These are phyloP conservation scores for Chondrilla cf. caribensis DNA, from an alignment of 37 sponge, comb jelly and placozoan species.

Conservation along the genomic window DNA sequence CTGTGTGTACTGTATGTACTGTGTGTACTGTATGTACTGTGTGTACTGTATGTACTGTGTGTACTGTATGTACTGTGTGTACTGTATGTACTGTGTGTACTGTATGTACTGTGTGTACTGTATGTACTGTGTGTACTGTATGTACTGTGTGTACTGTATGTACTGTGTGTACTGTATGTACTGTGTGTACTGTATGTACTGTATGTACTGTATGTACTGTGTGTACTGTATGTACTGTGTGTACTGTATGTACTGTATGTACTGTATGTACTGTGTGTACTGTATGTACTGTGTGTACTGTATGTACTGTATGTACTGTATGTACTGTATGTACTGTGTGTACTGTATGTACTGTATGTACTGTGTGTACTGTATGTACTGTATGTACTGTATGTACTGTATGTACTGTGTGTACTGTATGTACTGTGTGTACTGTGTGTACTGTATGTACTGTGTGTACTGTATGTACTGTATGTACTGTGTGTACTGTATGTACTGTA, in stretches of 20 bases:
- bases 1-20: not conserved
- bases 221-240: constrained; percentile 5
- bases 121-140: not conserved
- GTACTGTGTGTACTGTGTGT: not conserved
- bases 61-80: not conserved
- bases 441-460: not conserved
- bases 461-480: not conserved
- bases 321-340: constrained; percentile 5
- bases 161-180: not conserved
- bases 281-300: not conserved
- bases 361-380: not conserved
- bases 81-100: not conserved
- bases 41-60: not conserved
- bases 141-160: not conserved
- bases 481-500: not conserved
- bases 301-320: not conserved
- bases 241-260: not conserved
- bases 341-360: not conserved
- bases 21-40: not conserved
- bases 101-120: not conserved
- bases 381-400: not conserved
- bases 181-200: not conserved
- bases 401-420: not conserved
- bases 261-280: not conserved
- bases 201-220: not conserved